phyloP scores from a whole-genome alignment of 2,797 vertebrate species.

The Sphaeramia orbicularis region DNA sequence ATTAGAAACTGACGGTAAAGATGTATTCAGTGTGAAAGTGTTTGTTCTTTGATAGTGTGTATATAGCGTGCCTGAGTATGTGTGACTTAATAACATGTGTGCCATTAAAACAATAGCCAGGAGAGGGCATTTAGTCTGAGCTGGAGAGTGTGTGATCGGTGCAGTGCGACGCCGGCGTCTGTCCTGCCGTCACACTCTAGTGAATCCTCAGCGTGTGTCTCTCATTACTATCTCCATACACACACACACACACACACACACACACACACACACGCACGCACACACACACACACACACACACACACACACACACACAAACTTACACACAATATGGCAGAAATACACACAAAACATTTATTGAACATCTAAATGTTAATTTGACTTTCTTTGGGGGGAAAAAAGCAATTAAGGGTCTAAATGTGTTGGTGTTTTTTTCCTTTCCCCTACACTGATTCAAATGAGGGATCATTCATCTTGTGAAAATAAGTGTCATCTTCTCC shows the following conservation, averaged over 20 bases:
- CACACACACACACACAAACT: slow-evolving; percentile 33
- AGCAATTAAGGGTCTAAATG: slow-evolving; percentile 67
- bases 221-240: slow-evolving; percentile 56
- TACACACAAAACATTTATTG: slow-evolving; percentile 60
- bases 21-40: neutral
- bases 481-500: slow-evolving; percentile 66
- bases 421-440: slow-evolving; percentile 24
- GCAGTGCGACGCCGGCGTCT: slow-evolving; percentile 65
- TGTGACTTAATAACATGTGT: slow-evolving; percentile 49
- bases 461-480: slow-evolving; percentile 73
- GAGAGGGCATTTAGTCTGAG: slow-evolving; percentile 67
- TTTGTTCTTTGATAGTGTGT: slow-evolving; percentile 18
- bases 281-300: slow-evolving; percentile 29
- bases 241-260: slow-evolving; percentile 32
- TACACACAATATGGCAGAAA: slow-evolving; percentile 17
- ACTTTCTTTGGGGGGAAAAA: slow-evolving; percentile 56
- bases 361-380: slow-evolving; percentile 78
- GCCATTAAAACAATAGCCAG: slow-evolving; percentile 62
- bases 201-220: slow-evolving; percentile 52
- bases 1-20: slow-evolving; percentile 4
- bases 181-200: slow-evolving; percentile 72
- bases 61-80: slow-evolving; percentile 6
- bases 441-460: slow-evolving; percentile 50
- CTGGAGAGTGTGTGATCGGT: slow-evolving; percentile 64
- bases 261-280: slow-evolving; percentile 32